These are phyloP conservation scores for Rhaphigaster nebulosa DNA, from an alignment of 2,888 invertebrate genomes.

Conservation along the genomic window DNA sequence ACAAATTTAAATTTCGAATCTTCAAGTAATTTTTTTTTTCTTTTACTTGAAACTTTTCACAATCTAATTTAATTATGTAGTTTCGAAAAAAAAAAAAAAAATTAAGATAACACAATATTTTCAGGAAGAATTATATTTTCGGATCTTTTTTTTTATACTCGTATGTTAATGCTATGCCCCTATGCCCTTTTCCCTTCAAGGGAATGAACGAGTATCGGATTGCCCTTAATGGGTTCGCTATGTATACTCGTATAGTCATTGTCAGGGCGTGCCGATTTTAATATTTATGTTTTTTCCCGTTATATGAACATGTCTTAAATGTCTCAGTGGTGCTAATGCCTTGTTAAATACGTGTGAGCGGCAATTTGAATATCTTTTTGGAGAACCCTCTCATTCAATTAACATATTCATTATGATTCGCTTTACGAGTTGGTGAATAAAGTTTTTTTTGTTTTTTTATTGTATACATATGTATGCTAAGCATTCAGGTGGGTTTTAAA, in stretches of 20 bases:
- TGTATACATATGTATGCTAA: background rate
- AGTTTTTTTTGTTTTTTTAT: background rate
- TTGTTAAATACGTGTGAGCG: background rate
- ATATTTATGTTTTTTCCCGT: background rate
- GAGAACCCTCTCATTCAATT: background rate
- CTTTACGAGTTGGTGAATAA: background rate
- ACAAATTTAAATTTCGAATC: no score
- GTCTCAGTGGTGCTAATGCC: background rate
- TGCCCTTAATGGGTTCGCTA: background rate
- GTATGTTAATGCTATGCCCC: no score
- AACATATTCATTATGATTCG: conserved; percentile 3
- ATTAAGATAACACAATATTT: no score
- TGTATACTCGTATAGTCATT: background rate
- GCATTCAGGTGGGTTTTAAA: background rate
- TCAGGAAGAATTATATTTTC: no score
- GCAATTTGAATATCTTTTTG: background rate
- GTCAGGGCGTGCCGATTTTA: background rate
- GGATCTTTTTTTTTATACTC: no score
- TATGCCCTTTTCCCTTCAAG: no score
- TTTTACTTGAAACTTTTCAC: no score
- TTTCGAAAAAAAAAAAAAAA: no score
- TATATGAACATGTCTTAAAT: conserved; percentile 16
- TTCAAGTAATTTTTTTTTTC: no score
- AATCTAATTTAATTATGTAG: no score
- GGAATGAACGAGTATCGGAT: background rate